phyloP scores from a whole-genome alignment of 2,797 vertebrate species.

The Zenarchopterus dispar region DNA sequence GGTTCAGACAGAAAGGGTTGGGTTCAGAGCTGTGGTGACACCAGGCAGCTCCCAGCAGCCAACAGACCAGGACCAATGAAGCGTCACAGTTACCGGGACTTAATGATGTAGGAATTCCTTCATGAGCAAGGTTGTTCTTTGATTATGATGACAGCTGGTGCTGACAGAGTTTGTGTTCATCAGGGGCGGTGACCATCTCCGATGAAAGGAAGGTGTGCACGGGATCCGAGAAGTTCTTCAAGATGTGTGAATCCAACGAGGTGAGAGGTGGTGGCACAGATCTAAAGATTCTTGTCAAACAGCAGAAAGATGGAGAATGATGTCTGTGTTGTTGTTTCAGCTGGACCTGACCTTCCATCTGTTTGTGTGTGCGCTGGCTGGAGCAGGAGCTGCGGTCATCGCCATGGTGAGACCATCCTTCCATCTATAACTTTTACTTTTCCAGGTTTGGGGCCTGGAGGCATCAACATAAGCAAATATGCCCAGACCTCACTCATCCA shows the following conservation, averaged over 20 bases:
- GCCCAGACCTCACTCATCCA: no score
- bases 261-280: slow-evolving; percentile 62
- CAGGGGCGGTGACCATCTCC: slow-evolving; percentile 91
- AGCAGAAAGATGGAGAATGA: neutral
- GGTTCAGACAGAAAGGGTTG: neutral
- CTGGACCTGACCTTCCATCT: slow-evolving; percentile 99
- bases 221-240: slow-evolving; percentile 89
- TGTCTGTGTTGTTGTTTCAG: slow-evolving; percentile 73
- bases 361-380: slow-evolving; percentile 96
- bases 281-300: no score
- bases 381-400: slow-evolving; percentile 96
- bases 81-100: no score
- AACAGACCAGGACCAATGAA: neutral
- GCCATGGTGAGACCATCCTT: slow-evolving; percentile 89
- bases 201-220: slow-evolving; percentile 95
- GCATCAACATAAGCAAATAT: no score
- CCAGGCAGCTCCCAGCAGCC: neutral
- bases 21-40: neutral
- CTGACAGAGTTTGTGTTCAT: slow-evolving; percentile 12
- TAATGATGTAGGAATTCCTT: no score
- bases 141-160: neutral
- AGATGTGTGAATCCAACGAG: slow-evolving; percentile 97
- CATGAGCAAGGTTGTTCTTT: neutral
- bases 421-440: neutral
- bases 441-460: no score